Conservation (phyloP, 2,113 vertebrate species). For the Laticauda laticaudata region DNA sequence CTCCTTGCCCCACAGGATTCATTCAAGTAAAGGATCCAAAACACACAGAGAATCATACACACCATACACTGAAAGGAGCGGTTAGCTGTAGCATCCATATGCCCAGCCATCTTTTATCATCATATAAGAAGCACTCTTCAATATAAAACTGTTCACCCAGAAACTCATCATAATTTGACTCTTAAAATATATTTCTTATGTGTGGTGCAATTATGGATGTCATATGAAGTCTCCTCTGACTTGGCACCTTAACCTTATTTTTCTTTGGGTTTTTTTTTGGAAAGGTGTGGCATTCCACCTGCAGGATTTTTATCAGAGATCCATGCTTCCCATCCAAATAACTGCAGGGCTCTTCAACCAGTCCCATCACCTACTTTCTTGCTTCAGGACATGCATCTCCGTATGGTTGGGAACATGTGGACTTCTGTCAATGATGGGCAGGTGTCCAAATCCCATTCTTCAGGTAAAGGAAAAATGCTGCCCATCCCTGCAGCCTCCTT, state of each 20-base stretch:
- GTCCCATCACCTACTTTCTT: no score
- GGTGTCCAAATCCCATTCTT: neutral
- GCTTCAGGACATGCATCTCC: neutral
- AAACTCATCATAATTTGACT: neutral
- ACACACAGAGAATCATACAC: no score
- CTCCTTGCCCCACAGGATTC: no score
- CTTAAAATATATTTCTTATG: neutral
- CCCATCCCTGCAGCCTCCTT: neutral
- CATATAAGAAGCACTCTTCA: neutral
- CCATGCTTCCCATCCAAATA: neutral
- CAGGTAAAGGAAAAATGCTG: neutral
- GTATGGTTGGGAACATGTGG: neutral
- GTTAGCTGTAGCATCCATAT: no score
- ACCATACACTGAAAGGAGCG: no score
- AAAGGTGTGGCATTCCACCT: neutral
- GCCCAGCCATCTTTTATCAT: neutral
- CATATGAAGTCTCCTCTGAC: no score
- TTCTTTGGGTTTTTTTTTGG: neutral
- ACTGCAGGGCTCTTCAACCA: neutral
- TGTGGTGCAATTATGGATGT: neutral
- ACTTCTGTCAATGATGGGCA: neutral
- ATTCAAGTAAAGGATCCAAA: no score
- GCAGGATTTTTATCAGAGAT: neutral
- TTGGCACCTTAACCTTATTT: no score
- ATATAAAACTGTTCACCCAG: neutral